These are phyloP conservation scores for Hepsetus odoe DNA, from an alignment of 2,113 vertebrate genomes.

Conservation along the genomic window DNA sequence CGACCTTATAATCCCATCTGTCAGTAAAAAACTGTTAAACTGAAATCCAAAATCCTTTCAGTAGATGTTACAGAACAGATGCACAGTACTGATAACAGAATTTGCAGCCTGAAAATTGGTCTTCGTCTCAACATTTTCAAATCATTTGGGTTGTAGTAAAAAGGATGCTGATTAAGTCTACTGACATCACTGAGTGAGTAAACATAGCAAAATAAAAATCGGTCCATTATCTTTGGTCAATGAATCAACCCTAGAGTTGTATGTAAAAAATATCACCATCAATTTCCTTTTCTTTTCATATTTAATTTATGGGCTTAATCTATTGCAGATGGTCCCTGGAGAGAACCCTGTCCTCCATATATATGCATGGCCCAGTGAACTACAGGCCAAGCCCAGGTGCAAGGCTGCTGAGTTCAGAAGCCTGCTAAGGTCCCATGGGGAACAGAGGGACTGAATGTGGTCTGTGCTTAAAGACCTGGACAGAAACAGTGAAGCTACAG, in stretches of 20 bases:
- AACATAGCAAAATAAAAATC: not conserved
- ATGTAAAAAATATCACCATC: too few species aligned
- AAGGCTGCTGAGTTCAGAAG: constrained; percentile 37
- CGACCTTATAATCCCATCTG: too few species aligned
- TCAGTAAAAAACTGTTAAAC: too few species aligned
- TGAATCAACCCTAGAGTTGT: too few species aligned
- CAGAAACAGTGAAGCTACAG: constrained; percentile 25
- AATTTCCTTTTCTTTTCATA: constrained; percentile 14
- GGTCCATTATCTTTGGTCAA: not conserved
- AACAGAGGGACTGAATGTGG: constrained; percentile 31
- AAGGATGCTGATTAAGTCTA: not conserved
- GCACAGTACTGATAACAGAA: too few species aligned
- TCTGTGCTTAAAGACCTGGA: constrained; percentile 12
- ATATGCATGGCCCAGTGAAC: constrained; percentile 44
- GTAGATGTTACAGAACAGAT: too few species aligned
- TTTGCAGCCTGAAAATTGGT: too few species aligned
- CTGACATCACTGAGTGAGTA: not conserved
- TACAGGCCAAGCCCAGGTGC: constrained; percentile 41
- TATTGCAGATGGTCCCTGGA: constrained; percentile 23
- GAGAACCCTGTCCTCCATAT: constrained; percentile 40
- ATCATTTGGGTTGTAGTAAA: too few species aligned
- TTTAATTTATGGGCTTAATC: constrained; percentile 36
- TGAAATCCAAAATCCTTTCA: too few species aligned
- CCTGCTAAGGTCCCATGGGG: constrained; percentile 6
- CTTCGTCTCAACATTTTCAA: too few species aligned